These are phyloP conservation scores for Cotesia glomerata DNA, from an alignment of 1,140 invertebrate genomes.

Conservation along the genomic window DNA sequence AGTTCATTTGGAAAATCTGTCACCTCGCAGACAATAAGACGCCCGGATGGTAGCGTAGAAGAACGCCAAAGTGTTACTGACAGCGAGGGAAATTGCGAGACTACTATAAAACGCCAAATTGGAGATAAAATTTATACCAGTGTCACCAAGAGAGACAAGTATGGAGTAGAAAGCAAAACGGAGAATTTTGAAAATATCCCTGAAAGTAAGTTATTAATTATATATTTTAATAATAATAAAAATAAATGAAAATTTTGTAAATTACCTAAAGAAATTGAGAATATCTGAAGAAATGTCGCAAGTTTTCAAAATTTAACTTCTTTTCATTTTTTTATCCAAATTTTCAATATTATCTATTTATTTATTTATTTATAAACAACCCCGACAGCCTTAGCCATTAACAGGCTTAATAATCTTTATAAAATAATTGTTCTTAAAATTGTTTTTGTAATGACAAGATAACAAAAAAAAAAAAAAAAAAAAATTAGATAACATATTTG, in stretches of 20 bases:
- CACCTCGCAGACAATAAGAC: constrained; percentile 49
- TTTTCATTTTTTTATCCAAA: too few relatives aligned
- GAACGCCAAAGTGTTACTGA: constrained; percentile 59
- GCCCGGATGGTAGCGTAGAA: constrained; percentile 61
- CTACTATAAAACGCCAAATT: constrained; percentile 56
- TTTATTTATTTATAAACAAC: too few relatives aligned
- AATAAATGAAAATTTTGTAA: too few relatives aligned
- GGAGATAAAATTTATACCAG: constrained; percentile 61
- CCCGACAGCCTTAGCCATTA: too few relatives aligned
- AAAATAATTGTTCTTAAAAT: too few relatives aligned
- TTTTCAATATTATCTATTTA: too few relatives aligned
- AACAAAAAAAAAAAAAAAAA: too few relatives aligned
- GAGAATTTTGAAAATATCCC: constrained; percentile 61
- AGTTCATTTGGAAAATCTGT: constrained; percentile 49
- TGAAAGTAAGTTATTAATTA: constrained; percentile 50
- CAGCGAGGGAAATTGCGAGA: constrained; percentile 62
- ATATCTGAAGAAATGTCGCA: too few relatives aligned
- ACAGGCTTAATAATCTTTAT: too few relatives aligned
- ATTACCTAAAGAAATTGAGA: too few relatives aligned
- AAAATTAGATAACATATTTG: too few relatives aligned
- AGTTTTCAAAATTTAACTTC: neutral
- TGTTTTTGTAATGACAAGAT: too few relatives aligned
- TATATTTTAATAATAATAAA: neutral
- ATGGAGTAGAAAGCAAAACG: constrained; percentile 58
- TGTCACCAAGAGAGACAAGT: constrained; percentile 55